Base-by-base conservation (phyloP, 2,113 vertebrate genomes). In the Phycodurus eques region DNA sequence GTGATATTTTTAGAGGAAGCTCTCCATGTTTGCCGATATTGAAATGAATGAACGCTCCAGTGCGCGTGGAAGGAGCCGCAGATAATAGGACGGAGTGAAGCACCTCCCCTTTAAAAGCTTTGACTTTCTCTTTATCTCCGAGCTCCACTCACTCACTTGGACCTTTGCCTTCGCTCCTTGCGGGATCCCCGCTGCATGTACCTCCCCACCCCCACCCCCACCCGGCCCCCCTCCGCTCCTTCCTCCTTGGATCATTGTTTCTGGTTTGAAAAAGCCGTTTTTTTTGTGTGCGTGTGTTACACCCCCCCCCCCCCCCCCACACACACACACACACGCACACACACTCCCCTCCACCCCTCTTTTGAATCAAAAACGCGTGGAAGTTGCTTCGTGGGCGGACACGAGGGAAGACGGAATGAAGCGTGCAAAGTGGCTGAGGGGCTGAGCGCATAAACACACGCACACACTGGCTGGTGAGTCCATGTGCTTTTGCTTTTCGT, bases 101-200 rank as follows among this genome's bases (percentile, higher is more conserved):
- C 80, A 8, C 90, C 91, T 91, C 90, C 91, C 91, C 92, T 92
- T 91, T 89, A 91, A 90, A 75, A 83, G 86, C 83, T 78, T 39
- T 80, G 85, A 84, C 79, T 85, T 85, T 79, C 64, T 35, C 59
- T 61, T 61, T 61, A 61, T 31, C 43, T 31, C n/a, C 22, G 67
- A 74, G 83, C 86, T 79, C 72, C 46, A 43, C 77, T 80, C 19
- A 43, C 68, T 70, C 82, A 81, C 73, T 89, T 69, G 75, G 79
- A 73, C 80, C 15, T 74, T 87, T 74, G 70, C 81, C 60, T 31
- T 77, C 84, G 66, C 78, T 71, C 66, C 73, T 51, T 44, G 19
- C 54, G 77, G 74, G 68, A 81, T 11, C 70, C 79, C 78, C 14
- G 22, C 12, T 57, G 74, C 54, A 70, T 76, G 19, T 74, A 17